Evolutionary conservation across 2,888 invertebrate genomes (phyloP).

Genomic region (Lasius fuliginosus): DNA sequence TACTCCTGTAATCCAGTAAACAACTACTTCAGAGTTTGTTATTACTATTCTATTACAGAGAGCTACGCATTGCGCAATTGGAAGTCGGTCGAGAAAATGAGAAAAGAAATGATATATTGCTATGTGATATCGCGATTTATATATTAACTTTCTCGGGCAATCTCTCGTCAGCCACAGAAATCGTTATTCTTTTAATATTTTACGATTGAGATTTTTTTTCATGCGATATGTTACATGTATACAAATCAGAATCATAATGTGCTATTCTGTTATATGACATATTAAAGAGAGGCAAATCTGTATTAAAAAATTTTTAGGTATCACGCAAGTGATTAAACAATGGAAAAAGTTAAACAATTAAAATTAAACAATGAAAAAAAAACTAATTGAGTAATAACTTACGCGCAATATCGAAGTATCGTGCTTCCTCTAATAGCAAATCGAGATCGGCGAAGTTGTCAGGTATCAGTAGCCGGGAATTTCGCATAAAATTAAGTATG

Average conservation of each 20-base stretch:
- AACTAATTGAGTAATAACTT: slow-evolving; percentile 85
- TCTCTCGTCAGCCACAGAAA: neutral
- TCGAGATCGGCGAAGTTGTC: slow-evolving; percentile 95
- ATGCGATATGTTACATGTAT: neutral
- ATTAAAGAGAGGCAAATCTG: neutral
- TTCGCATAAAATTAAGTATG: slow-evolving; percentile 98
- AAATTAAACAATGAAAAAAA: neutral
- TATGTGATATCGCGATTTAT: slow-evolving; percentile 10
- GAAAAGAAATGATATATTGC: slow-evolving; percentile 33
- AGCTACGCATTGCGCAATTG: neutral
- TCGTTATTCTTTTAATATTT: neutral
- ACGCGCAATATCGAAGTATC: slow-evolving; percentile 96
- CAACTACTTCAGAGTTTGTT: slow-evolving; percentile 26
- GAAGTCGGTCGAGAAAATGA: slow-evolving; percentile 42
- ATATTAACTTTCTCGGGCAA: neutral
- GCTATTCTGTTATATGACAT: neutral
- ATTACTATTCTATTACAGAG: slow-evolving; percentile 30
- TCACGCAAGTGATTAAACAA: neutral
- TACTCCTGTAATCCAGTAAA: slow-evolving; percentile 14
- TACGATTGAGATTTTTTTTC: neutral
- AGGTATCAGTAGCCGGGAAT: slow-evolving; percentile 95
- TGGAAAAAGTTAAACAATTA: neutral
- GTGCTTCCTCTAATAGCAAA: slow-evolving; percentile 95
- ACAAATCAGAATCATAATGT: neutral
- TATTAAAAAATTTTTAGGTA: neutral